A percentile compares a stretch with the other conserved stretches of the same genome.
These are phyloP conservation scores for Tragelaphus scriptus DNA, from an alignment of 2,113 vertebrate genomes.

Conservation along the genomic window DNA sequence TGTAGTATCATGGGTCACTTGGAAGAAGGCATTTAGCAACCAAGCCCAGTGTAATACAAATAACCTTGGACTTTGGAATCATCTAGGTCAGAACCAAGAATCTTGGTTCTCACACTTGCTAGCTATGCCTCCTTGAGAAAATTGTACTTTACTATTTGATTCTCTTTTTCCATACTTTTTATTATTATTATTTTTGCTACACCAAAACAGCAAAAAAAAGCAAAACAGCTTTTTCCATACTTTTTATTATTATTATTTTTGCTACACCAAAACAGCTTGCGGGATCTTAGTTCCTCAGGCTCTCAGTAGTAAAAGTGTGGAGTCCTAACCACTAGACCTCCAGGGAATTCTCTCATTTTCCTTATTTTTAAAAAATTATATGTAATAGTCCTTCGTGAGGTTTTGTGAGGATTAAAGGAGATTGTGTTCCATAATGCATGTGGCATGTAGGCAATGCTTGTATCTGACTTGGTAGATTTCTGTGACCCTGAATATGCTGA, in stretches of 20 bases:
- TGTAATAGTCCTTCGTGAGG: neutral
- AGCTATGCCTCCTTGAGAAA: neutral
- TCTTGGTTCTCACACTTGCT: neutral
- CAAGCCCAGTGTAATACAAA: neutral
- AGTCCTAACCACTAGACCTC: neutral
- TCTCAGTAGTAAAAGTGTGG: neutral
- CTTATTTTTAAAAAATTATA: neutral
- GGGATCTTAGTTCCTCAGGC: neutral
- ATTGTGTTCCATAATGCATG: neutral
- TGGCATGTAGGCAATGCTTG: neutral
- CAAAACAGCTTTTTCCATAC: neutral
- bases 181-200: neutral
- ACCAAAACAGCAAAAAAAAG: too few relatives aligned
- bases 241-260: neutral
- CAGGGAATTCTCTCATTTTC: neutral
- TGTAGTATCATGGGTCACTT: neutral
- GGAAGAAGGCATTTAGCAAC: neutral
- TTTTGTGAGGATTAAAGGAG: neutral
- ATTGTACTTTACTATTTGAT: neutral
- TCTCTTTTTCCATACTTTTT: neutral
- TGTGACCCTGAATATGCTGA: neutral
- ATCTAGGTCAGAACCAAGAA: neutral
- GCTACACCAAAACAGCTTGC: neutral
- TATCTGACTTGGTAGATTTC: neutral
- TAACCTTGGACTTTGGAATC: neutral